Evolutionary conservation across 2,113 vertebrate species (phyloP).

Genomic region (Haemorhous mexicanus): DNA sequence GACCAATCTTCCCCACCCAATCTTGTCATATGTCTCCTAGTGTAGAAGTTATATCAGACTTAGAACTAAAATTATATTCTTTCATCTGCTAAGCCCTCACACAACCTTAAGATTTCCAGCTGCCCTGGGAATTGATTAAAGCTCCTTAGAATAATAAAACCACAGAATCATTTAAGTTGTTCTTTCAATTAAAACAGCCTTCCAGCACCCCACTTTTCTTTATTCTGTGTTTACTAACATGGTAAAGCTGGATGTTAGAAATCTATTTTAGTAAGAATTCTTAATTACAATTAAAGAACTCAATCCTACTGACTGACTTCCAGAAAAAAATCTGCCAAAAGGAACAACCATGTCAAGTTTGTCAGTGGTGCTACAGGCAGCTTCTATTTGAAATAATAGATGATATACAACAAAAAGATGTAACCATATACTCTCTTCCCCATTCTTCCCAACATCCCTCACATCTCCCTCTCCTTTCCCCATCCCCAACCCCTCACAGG

Average conservation of each 20-base stretch:
- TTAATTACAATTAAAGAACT: neutral
- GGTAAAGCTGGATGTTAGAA: neutral
- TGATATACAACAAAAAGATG: neutral
- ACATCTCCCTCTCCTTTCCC: neutral
- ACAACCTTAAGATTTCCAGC: neutral
- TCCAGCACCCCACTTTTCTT: neutral
- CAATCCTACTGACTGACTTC: neutral
- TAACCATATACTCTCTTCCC: neutral
- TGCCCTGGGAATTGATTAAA: neutral
- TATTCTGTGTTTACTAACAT: neutral
- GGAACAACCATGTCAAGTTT: neutral
- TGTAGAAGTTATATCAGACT: neutral
- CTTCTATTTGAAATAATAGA: neutral
- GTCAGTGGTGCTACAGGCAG: neutral
- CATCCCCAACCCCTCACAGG: accelerated
- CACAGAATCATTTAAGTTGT: neutral
- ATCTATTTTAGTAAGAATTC: neutral
- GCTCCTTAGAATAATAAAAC: neutral
- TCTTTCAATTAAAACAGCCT: neutral
- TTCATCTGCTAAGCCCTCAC: neutral
- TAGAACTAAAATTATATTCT: neutral
- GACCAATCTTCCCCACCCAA: neutral
- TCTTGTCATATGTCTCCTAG: neutral
- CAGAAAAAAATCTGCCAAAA: neutral
- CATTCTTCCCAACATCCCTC: neutral